A percentile compares a stretch with the other conserved stretches of the same genome.
phyloP scores from a whole-genome alignment of 2,113 vertebrate species.

The Thalassoma bifasciatum region DNA sequence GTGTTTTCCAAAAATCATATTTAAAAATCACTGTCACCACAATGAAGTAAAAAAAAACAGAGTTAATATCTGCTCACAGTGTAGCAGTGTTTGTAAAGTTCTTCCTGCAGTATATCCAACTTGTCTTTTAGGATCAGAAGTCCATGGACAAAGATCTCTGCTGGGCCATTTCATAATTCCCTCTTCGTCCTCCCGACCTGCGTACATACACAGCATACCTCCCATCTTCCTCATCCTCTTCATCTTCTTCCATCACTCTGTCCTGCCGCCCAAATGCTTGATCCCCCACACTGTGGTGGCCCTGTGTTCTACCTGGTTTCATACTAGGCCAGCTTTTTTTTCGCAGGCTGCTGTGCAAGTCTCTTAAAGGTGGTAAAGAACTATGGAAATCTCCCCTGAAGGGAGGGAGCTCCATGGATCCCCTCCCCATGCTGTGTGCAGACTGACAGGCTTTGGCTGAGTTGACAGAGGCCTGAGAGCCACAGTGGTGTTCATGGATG shows the following conservation, averaged over 20 bases:
- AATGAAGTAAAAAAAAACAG: background rate
- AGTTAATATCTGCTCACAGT: background rate
- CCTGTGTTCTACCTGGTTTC: slow-evolving; percentile 57
- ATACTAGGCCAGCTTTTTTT: slow-evolving; percentile 80
- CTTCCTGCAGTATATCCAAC: background rate
- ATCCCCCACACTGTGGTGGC: slow-evolving; percentile 60
- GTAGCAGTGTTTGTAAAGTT: background rate
- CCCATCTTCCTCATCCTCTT: slow-evolving; percentile 70
- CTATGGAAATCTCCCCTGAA: slow-evolving; percentile 67
- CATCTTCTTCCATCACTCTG: slow-evolving; percentile 93
- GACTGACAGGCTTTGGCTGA: slow-evolving; percentile 83
- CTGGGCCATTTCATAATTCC: slow-evolving; percentile 75
- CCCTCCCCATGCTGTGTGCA: slow-evolving; percentile 76
- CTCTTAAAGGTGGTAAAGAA: slow-evolving; percentile 50
- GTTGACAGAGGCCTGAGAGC: slow-evolving; percentile 85
- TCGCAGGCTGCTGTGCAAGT: slow-evolving; percentile 66
- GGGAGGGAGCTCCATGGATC: slow-evolving; percentile 86
- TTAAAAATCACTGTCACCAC: background rate
- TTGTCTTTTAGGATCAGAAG: slow-evolving; percentile 80
- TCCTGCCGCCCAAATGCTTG: slow-evolving; percentile 88
- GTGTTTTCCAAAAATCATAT: background rate
- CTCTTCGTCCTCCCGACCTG: slow-evolving; percentile 75
- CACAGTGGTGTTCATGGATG: slow-evolving; percentile 95
- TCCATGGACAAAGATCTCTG: slow-evolving; percentile 95
- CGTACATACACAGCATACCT: slow-evolving; percentile 86